phyloP scores from a whole-genome alignment of 2,888 invertebrate genomes.

The Pegoplata infirma region DNA sequence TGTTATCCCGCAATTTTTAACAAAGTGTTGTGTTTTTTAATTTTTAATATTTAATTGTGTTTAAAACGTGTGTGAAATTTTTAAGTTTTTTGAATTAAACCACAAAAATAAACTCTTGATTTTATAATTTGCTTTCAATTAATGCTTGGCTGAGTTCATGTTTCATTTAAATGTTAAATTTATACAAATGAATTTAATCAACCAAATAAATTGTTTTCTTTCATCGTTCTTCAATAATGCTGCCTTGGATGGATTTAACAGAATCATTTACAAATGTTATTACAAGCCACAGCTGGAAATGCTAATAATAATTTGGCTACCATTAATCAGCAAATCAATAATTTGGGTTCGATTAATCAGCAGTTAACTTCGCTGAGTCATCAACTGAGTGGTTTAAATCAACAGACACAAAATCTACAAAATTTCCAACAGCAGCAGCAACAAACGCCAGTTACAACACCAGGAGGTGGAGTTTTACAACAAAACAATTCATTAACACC shows the following conservation, averaged over 20 bases:
- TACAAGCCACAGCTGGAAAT: conserved; percentile 73
- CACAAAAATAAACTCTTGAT: too few species aligned
- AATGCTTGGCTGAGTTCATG: conserved; percentile 45
- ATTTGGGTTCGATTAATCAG: conserved; percentile 77
- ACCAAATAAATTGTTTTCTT: conserved; percentile 15
- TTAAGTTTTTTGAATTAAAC: conserved; percentile 7
- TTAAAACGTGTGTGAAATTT: conserved; percentile 26
- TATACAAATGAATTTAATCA: conserved; percentile 13
- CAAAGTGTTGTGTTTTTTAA: conserved; percentile 41
- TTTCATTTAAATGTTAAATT: conserved; percentile 27
- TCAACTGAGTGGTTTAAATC: conserved; percentile 77
- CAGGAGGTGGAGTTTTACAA: conserved; percentile 53
- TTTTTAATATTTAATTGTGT: conserved; percentile 38
- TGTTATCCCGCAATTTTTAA: not conserved
- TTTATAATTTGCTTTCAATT: conserved; percentile 32
- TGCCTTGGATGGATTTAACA: conserved; percentile 54
- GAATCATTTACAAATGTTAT: conserved; percentile 76
- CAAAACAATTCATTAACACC: conserved; percentile 64
- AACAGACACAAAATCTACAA: conserved; percentile 77
- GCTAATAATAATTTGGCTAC: conserved; percentile 77
- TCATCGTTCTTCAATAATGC: conserved; percentile 15
- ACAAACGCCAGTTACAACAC: conserved; percentile 51
- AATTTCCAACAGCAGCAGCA: conserved; percentile 72
- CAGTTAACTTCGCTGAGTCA: conserved; percentile 76
- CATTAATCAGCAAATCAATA: conserved; percentile 77